A percentile compares a stretch with the other conserved stretches of the same genome.
Evolutionary conservation across 2,888 invertebrate genomes (phyloP).

Genomic region (Pasiphila rectangulata): DNA sequence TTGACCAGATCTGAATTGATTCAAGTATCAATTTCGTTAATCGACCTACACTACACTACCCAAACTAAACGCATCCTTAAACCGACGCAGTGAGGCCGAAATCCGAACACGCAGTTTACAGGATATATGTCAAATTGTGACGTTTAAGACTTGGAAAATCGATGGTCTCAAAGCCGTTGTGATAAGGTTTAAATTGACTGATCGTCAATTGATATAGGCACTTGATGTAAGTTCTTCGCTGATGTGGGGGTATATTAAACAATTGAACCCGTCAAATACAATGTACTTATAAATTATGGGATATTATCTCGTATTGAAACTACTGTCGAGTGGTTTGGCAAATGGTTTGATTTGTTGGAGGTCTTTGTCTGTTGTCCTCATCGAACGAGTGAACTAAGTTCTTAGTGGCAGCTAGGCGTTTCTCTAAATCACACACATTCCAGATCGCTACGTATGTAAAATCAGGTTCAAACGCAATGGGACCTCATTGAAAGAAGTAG

Average conservation of each 20-base stretch:
- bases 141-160: not conserved
- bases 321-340: slow-evolving; percentile 12
- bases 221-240: slow-evolving; percentile 27
- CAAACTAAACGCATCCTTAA: not conserved
- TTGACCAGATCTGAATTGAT: slow-evolving; percentile 15
- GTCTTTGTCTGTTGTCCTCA: too few relatives aligned
- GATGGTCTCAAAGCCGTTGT: not conserved
- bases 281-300: slow-evolving; percentile 28
- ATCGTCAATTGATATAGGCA: slow-evolving; percentile 27
- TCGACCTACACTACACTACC: slow-evolving; percentile 13
- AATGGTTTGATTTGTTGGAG: slow-evolving; percentile 5
- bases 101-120: too few relatives aligned
- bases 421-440: too few relatives aligned
- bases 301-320: slow-evolving; percentile 22
- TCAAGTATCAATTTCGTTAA: slow-evolving; percentile 24
- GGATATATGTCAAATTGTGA: too few relatives aligned
- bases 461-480: too few relatives aligned
- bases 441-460: too few relatives aligned
- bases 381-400: too few relatives aligned
- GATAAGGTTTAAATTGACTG: slow-evolving; percentile 7
- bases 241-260: slow-evolving; percentile 33
- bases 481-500: too few relatives aligned
- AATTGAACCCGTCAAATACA: slow-evolving; percentile 39
- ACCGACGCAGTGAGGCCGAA: too few relatives aligned
- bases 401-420: too few relatives aligned